Evolutionary conservation across 2,888 invertebrate genomes (phyloP).

Genomic region (Drosophila mettleri): DNA sequence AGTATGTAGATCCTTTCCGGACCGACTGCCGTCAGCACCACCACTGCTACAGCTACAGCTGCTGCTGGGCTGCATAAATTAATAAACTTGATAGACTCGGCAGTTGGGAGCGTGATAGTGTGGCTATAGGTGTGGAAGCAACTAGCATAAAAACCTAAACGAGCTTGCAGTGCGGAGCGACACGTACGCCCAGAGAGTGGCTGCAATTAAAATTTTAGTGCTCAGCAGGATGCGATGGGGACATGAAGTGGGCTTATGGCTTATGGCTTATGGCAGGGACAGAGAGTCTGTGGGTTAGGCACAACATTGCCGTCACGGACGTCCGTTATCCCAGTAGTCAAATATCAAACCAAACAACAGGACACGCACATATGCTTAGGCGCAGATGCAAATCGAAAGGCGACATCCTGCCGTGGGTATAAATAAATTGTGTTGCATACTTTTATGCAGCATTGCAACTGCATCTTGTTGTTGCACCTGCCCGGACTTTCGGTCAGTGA

Average conservation of each 20-base stretch:
- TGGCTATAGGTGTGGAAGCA: background rate
- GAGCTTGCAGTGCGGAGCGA: slow-evolving; percentile 60
- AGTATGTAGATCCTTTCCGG: slow-evolving; percentile 28
- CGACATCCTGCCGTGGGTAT: slow-evolving; percentile 64
- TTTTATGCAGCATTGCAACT: slow-evolving; percentile 40
- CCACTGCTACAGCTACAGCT: background rate
- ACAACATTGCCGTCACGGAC: slow-evolving; percentile 44
- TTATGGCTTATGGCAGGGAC: background rate
- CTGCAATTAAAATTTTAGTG: slow-evolving; percentile 79
- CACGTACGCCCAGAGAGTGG: slow-evolving; percentile 68
- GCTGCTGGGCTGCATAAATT: slow-evolving; percentile 70
- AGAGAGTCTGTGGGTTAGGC: slow-evolving; percentile 8
- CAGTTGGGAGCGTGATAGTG: background rate
- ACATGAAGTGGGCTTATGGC: background rate
- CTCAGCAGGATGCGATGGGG: slow-evolving; percentile 27
- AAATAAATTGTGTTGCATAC: slow-evolving; percentile 75
- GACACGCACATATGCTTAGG: background rate
- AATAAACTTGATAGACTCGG: slow-evolving; percentile 70
- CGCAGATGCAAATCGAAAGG: slow-evolving; percentile 64
- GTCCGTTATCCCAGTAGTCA: slow-evolving; percentile 49
- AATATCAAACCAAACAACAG: slow-evolving; percentile 54
- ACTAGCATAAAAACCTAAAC: slow-evolving; percentile 71
- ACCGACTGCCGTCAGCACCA: background rate
- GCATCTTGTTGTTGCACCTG: background rate
- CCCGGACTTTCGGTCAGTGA: slow-evolving; percentile 31